A percentile compares a stretch with the other conserved stretches of the same genome.
These are phyloP conservation scores for Thecocarcelia acutangulata DNA, from an alignment of 2,888 invertebrate species.

Conservation along the genomic window DNA sequence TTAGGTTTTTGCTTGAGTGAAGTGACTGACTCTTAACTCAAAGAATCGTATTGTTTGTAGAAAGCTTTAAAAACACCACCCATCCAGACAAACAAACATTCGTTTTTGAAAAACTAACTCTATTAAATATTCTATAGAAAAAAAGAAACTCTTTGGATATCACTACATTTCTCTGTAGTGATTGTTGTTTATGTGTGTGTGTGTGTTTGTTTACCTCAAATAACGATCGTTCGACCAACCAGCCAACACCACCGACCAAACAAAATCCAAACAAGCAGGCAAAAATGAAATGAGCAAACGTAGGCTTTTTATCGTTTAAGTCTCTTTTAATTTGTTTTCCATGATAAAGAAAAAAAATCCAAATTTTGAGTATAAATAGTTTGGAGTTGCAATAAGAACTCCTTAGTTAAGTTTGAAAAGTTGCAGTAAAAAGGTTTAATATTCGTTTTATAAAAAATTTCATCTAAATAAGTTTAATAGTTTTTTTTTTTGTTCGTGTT, in stretches of 20 bases:
- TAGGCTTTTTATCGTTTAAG: slow-evolving; percentile 26
- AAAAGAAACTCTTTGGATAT: slow-evolving; percentile 39
- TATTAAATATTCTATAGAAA: slow-evolving; percentile 26
- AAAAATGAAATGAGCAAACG: slow-evolving; percentile 23
- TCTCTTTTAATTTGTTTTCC: slow-evolving; percentile 31
- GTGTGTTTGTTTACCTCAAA: slow-evolving; percentile 32
- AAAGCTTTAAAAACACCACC: slow-evolving; percentile 32
- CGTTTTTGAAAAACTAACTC: slow-evolving; percentile 13
- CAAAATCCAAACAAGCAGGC: slow-evolving; percentile 35
- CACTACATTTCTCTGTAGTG: slow-evolving; percentile 36
- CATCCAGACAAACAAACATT: not conserved
- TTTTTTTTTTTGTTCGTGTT: not conserved
- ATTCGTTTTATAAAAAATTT: not conserved
- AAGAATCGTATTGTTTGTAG: slow-evolving; percentile 12
- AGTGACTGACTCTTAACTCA: slow-evolving; percentile 8
- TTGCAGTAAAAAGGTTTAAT: slow-evolving; percentile 51
- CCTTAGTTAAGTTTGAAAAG: slow-evolving; percentile 62
- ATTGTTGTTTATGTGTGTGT: slow-evolving; percentile 53
- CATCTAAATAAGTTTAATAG: no score
- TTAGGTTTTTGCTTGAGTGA: slow-evolving; percentile 35
- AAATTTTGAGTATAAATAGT: slow-evolving; percentile 59
- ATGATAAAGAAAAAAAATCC: not conserved
- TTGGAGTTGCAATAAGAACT: slow-evolving; percentile 63
- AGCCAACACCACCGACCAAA: slow-evolving; percentile 38
- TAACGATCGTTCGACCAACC: slow-evolving; percentile 50